A percentile compares a stretch with the other conserved stretches of the same genome.
Conservation (phyloP, 2,888 invertebrate genomes). For the Amiota communis region DNA sequence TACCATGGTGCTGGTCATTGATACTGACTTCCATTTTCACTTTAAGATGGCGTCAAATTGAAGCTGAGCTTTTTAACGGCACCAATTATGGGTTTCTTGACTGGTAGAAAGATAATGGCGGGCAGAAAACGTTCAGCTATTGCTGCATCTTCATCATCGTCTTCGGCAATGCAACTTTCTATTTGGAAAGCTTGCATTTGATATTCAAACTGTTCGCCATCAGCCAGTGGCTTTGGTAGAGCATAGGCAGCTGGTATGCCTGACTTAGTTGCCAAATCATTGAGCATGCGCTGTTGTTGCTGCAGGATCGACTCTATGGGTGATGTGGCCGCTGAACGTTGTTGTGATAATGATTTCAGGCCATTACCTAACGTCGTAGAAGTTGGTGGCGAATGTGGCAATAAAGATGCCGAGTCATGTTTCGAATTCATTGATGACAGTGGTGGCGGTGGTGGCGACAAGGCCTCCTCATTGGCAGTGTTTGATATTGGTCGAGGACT, state of each 20-base stretch:
- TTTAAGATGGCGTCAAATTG: conserved; percentile 92
- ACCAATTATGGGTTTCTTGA: conserved; percentile 88
- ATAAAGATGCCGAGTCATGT: neutral
- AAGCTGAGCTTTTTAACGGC: conserved; percentile 89
- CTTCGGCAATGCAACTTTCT: conserved; percentile 67
- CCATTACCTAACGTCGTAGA: conserved; percentile 24
- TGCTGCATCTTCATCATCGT: conserved; percentile 44
- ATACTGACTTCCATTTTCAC: neutral
- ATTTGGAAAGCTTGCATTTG: conserved; percentile 94
- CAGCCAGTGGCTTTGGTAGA: conserved; percentile 73
- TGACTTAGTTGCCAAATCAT: conserved; percentile 68
- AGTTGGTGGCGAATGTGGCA: conserved; percentile 27
- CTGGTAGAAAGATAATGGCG: conserved; percentile 94
- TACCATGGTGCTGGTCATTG: conserved; percentile 48
- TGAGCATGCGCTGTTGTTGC: conserved; percentile 46
- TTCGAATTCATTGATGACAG: neutral
- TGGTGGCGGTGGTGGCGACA: neutral
- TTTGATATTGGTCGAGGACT: conserved; percentile 32
- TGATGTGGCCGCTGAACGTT: conserved; percentile 56
- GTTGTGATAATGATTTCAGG: conserved; percentile 36
- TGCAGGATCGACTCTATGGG: conserved; percentile 47
- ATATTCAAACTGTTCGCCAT: conserved; percentile 56
- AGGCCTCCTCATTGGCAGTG: conserved; percentile 32
- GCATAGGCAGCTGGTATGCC: conserved; percentile 78
- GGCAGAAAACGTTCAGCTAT: conserved; percentile 82